These are phyloP conservation scores for Imbricaverruca yamaguchii DNA, from an alignment of 2,888 invertebrate genomes.

Conservation along the genomic window DNA sequence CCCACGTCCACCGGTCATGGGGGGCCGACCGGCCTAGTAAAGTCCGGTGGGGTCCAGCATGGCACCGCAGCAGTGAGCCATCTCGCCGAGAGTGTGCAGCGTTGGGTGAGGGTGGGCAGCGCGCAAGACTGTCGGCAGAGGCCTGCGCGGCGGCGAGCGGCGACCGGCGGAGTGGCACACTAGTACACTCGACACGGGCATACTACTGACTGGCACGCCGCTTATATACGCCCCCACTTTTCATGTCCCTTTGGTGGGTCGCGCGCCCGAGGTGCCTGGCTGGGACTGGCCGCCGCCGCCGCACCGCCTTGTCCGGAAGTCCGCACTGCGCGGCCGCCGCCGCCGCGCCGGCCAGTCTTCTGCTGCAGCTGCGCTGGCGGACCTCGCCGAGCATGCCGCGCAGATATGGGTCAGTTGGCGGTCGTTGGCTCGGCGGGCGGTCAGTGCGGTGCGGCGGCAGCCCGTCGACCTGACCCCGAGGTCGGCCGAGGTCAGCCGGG, in stretches of 20 bases:
- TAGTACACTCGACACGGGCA: background rate
- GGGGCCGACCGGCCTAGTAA: background rate
- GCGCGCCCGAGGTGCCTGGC: background rate
- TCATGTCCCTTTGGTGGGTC: background rate
- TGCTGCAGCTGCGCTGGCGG: conserved; percentile 11
- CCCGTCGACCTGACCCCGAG: background rate
- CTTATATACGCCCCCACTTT: conserved; percentile 21
- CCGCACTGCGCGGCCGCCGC: background rate
- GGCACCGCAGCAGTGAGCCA: background rate
- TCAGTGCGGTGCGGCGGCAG: background rate
- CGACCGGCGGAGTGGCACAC: background rate
- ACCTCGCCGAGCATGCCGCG: background rate
- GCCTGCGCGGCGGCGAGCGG: background rate
- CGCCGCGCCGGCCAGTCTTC: conserved; percentile 6
- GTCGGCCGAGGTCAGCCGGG: background rate
- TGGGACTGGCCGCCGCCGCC: conserved; percentile 10
- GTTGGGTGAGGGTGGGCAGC: background rate
- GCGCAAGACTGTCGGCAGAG: background rate
- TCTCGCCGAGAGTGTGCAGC: background rate
- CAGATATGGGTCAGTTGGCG: background rate
- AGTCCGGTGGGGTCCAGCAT: conserved; percentile 17
- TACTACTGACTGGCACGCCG: conserved; percentile 6
- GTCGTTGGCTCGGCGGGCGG: background rate
- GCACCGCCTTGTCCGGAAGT: background rate
- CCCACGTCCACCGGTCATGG: background rate